These are phyloP conservation scores for Zosterops japonicus DNA, from an alignment of 2,113 vertebrate species.

Conservation along the genomic window DNA sequence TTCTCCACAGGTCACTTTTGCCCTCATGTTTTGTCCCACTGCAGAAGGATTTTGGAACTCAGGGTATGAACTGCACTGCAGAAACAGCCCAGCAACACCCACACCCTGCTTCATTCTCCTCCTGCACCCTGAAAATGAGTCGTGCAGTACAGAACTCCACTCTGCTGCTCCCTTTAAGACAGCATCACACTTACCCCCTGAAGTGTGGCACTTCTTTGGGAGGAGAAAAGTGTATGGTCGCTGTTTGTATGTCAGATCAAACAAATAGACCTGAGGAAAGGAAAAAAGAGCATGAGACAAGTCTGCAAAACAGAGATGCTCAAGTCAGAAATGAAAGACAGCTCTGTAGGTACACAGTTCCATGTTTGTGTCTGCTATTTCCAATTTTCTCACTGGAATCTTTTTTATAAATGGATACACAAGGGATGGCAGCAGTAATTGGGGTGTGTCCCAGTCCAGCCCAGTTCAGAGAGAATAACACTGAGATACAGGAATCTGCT, in stretches of 20 bases:
- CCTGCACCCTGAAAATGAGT: not conserved
- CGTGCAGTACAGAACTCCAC: fast-evolving
- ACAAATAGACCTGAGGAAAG: constrained; percentile 89
- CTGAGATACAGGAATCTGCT: not conserved
- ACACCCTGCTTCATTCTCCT: not conserved
- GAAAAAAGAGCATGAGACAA: not conserved
- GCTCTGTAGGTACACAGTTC: not conserved
- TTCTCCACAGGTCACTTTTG: not conserved
- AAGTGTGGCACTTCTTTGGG: constrained; percentile 89
- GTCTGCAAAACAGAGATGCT: not conserved
- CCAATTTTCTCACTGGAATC: not conserved
- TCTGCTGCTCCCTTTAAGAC: not conserved
- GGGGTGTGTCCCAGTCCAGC: not conserved
- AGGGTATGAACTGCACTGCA: not conserved
- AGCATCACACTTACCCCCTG: constrained; percentile 78
- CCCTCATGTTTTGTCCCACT: not conserved
- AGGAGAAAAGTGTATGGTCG: constrained; percentile 92
- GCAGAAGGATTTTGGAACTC: not conserved
- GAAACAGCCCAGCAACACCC: not conserved
- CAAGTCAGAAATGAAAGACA: not conserved
- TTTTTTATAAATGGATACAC: not conserved
- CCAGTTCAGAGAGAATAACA: not conserved
- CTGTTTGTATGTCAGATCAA: constrained; percentile 96
- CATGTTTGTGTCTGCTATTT: not conserved
- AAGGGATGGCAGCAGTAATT: not conserved